Conservation (phyloP, 2,888 invertebrate genomes). For the Mycalesis mineus region DNA sequence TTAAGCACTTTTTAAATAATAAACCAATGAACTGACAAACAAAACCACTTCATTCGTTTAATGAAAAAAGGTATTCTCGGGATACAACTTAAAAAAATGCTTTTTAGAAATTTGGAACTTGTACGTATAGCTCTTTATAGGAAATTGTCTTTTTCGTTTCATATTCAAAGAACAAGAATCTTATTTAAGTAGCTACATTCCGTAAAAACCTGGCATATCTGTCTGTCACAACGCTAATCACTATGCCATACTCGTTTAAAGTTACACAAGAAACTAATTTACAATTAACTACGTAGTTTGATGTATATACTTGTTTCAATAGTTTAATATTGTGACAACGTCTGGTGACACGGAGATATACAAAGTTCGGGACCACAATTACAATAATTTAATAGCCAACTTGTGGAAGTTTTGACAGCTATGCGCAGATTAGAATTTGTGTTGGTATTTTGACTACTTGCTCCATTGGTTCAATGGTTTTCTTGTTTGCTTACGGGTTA, state of each 20-base stretch:
- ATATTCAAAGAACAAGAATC: no score
- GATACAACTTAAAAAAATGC: no score
- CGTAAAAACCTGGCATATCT: no score
- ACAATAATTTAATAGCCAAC: conserved; percentile 56
- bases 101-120: no score
- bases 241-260: neutral
- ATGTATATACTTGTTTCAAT: conserved; percentile 40
- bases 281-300: conserved; percentile 30
- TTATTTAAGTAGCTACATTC: no score
- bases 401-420: conserved; percentile 45
- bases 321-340: conserved; percentile 53
- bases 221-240: neutral
- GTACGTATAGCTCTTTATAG: no score
- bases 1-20: no score
- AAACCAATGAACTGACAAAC: no score
- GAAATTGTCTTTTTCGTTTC: no score
- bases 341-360: conserved; percentile 53
- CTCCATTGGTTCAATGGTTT: neutral
- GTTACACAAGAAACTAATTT: conserved; percentile 9
- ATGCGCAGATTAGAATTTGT: conserved; percentile 47
- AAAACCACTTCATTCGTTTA: no score
- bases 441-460: conserved; percentile 33
- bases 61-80: no score
- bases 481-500: neutral
- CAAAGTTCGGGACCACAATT: conserved; percentile 56